Conservation (phyloP, 2,888 invertebrate species). For the Catocala sponsa region DNA sequence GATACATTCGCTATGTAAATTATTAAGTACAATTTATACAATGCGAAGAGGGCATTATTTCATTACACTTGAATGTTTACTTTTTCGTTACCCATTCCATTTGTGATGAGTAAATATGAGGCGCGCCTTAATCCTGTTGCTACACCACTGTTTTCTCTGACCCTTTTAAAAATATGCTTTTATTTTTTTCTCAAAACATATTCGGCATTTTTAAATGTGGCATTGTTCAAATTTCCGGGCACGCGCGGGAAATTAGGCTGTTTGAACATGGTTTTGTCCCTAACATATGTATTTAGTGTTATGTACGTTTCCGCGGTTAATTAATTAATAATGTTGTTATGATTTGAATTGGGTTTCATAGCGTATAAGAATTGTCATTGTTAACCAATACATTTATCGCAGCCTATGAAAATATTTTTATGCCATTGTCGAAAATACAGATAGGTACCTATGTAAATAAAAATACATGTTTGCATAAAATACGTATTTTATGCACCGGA, state of each 20-base stretch:
- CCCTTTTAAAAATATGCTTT: neutral
- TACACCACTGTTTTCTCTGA: conserved; percentile 2
- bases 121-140: conserved; percentile 2
- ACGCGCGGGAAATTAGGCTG: neutral
- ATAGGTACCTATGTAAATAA: too few species aligned
- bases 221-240: conserved; percentile 1
- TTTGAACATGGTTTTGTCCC: neutral
- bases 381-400: too few species aligned
- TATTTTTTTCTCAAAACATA: neutral
- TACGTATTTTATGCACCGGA: too few species aligned
- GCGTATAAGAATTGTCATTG: too few species aligned
- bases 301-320: neutral
- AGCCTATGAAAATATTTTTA: too few species aligned
- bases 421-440: too few species aligned
- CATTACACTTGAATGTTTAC: neutral
- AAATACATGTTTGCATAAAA: too few species aligned
- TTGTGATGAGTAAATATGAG: neutral
- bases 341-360: neutral
- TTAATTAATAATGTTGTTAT: neutral
- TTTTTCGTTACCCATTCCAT: neutral
- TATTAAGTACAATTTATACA: too few species aligned
- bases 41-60: neutral
- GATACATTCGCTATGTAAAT: too few species aligned
- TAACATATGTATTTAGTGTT: neutral
- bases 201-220: conserved; percentile 1